phyloP scores from a whole-genome alignment of 2,797 vertebrate genomes.

The Dermochelys coriacea region DNA sequence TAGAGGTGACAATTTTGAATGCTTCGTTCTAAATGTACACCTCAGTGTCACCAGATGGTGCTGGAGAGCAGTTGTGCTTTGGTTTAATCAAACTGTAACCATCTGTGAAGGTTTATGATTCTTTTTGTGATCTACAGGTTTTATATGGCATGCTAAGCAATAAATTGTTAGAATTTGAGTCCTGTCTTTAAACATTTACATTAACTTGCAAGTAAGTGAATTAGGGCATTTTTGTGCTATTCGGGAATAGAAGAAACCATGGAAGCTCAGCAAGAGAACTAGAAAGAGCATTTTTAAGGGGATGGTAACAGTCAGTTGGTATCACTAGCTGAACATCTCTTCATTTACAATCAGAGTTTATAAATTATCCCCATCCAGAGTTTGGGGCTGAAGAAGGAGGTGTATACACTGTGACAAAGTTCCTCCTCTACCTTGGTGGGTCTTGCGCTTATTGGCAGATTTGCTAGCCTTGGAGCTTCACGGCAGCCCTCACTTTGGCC shows the following conservation, averaged over 20 bases:
- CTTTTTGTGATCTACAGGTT: background rate
- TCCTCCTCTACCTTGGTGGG: too few relatives aligned
- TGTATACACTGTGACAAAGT: too few relatives aligned
- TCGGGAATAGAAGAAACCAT: background rate
- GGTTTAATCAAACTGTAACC: background rate
- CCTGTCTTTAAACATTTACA: background rate
- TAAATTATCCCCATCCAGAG: rapidly evolving
- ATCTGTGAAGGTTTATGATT: background rate
- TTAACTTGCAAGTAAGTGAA: background rate
- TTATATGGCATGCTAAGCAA: background rate
- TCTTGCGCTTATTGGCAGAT: too few relatives aligned
- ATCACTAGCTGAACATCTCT: rapidly evolving
- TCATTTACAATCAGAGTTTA: rapidly evolving
- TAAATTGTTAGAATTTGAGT: background rate
- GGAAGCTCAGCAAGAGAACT: background rate
- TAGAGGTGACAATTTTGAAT: background rate
- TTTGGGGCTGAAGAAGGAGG: background rate
- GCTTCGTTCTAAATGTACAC: background rate
- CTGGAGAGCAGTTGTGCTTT: background rate
- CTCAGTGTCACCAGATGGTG: background rate
- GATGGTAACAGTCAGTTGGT: background rate
- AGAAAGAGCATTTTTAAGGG: background rate
- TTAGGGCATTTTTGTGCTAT: background rate
- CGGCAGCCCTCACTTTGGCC: too few relatives aligned
- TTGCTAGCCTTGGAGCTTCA: too few relatives aligned